A percentile compares a stretch with the other conserved stretches of the same genome.
Conservation (phyloP, 1,140 invertebrate species). For the Sipha flava region DNA sequence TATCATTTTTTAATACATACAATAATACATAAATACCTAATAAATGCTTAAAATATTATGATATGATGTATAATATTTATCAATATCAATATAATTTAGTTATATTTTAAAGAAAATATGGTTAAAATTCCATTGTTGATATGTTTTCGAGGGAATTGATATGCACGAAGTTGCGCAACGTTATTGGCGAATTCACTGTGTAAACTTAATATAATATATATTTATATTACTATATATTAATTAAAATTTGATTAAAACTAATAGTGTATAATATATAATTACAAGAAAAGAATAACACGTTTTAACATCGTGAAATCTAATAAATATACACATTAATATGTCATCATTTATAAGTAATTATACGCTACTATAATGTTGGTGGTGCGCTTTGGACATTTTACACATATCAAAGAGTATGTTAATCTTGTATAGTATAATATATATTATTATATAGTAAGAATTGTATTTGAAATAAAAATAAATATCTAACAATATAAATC, state of each 20-base stretch:
- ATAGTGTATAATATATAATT: background rate
- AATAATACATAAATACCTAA: constrained; percentile 22
- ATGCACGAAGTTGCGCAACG: background rate
- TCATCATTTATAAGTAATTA: background rate
- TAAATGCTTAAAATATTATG: constrained; percentile 11
- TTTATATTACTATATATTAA: background rate
- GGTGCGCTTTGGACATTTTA: background rate
- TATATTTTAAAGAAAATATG: background rate
- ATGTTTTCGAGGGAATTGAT: constrained; percentile 17
- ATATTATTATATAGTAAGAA: background rate
- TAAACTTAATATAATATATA: background rate
- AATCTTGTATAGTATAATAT: background rate
- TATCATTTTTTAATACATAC: constrained; percentile 16
- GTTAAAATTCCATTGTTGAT: constrained; percentile 19
- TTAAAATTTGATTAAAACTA: background rate
- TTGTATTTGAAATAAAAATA: background rate
- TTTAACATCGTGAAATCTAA: background rate
- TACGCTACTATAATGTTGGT: too few species aligned
- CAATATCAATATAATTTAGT: background rate
- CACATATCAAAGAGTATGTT: background rate
- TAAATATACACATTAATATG: background rate
- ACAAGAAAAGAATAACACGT: background rate
- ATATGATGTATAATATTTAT: background rate
- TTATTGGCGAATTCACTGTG: background rate
- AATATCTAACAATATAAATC: background rate